Evolutionary conservation across 2,113 vertebrate species (phyloP).

Genomic region (Gallinago media): DNA sequence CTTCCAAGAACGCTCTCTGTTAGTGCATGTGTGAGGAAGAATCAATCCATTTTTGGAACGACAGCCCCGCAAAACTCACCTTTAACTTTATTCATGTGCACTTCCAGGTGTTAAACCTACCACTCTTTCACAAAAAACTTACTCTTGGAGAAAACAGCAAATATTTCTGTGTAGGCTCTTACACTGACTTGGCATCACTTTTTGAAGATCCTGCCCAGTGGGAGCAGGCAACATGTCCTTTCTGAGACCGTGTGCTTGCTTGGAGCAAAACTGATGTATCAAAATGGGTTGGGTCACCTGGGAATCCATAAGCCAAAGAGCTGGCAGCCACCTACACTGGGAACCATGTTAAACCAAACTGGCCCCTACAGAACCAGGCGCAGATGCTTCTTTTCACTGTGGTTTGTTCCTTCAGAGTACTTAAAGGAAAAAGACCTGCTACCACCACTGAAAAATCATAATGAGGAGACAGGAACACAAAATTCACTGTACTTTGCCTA

Average conservation of each 20-base stretch:
- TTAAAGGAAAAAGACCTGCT: background rate
- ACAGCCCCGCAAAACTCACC: background rate
- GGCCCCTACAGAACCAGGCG: background rate
- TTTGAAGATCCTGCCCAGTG: background rate
- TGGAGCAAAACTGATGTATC: background rate
- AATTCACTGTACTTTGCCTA: background rate
- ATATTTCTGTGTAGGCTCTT: background rate
- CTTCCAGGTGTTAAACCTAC: background rate
- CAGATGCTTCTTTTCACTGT: background rate
- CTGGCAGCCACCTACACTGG: background rate
- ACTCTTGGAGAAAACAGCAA: background rate
- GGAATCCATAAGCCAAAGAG: background rate
- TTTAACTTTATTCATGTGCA: background rate
- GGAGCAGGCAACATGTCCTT: background rate
- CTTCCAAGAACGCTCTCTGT: background rate
- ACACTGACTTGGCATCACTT: fast-evolving
- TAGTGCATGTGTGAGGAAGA: background rate
- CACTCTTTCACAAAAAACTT: background rate
- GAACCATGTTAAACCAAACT: background rate
- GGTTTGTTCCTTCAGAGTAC: background rate
- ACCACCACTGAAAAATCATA: background rate
- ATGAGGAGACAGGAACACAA: background rate
- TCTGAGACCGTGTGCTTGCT: background rate
- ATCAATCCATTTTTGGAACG: background rate
- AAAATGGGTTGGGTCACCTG: background rate